Conservation (phyloP, 2,797 vertebrate genomes). For the Pagetopsis macropterus region DNA sequence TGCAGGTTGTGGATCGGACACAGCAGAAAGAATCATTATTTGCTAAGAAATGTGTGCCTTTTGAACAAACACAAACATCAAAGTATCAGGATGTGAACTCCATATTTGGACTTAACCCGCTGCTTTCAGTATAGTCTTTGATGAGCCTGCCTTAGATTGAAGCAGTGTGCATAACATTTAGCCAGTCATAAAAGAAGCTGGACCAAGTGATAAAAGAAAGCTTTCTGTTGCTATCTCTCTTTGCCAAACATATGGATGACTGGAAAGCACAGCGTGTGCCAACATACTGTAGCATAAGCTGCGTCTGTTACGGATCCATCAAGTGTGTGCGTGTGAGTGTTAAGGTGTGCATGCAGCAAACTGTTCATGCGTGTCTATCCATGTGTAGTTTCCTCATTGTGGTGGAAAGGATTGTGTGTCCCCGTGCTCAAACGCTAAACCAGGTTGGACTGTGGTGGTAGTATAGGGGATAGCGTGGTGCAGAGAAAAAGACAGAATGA, state of each 20-base stretch:
- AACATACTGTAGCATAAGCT: slow-evolving; percentile 45
- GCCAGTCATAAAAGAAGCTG: slow-evolving; percentile 48
- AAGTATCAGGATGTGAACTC: slow-evolving; percentile 25
- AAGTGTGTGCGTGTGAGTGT: slow-evolving; percentile 6
- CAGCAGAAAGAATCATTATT: slow-evolving; percentile 64
- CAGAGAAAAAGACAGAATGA: slow-evolving; percentile 13
- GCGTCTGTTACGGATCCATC: slow-evolving; percentile 50
- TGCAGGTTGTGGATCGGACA: slow-evolving; percentile 47
- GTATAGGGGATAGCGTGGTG: neutral
- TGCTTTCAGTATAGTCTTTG: slow-evolving; percentile 24
- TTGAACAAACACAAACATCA: slow-evolving; percentile 58
- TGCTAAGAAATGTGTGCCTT: slow-evolving; percentile 37
- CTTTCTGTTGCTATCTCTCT: slow-evolving; percentile 42
- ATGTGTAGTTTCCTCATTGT: slow-evolving; percentile 12
- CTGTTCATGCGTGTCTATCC: slow-evolving; percentile 13
- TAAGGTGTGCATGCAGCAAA: slow-evolving; percentile 18
- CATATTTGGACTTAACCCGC: slow-evolving; percentile 20
- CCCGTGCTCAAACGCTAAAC: slow-evolving; percentile 18
- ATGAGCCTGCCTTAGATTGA: slow-evolving; percentile 32
- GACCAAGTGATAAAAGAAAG: slow-evolving; percentile 49
- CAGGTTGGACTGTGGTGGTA: slow-evolving; percentile 6
- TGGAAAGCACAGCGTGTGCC: slow-evolving; percentile 38
- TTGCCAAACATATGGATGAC: slow-evolving; percentile 61
- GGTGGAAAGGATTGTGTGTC: slow-evolving; percentile 29
- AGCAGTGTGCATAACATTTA: slow-evolving; percentile 51